Conservation (phyloP, 2,113 vertebrate species). For the Phyllostomus discolor region DNA sequence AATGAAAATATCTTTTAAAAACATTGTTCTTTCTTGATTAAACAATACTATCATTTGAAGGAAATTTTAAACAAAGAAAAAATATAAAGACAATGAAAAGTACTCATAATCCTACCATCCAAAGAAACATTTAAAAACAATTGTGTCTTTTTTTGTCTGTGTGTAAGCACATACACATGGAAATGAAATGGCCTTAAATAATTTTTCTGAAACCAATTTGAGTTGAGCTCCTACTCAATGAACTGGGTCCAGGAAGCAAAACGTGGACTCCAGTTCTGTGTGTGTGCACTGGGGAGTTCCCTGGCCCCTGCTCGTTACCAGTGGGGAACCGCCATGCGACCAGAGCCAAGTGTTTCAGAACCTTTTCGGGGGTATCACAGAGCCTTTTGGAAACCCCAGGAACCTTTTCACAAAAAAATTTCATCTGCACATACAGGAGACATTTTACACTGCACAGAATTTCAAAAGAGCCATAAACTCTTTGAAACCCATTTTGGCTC, state of each 20-base stretch:
- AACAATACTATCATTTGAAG: neutral
- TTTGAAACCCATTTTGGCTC: neutral
- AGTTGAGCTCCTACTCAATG: neutral
- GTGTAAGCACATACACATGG: neutral
- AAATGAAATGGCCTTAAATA: conserved; percentile 1
- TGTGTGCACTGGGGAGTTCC: too few relatives aligned
- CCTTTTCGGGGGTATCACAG: neutral
- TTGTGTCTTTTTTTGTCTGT: neutral
- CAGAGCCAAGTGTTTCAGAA: neutral
- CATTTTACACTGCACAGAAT: neutral
- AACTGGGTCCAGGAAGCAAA: neutral
- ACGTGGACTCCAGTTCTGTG: neutral
- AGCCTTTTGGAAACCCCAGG: neutral
- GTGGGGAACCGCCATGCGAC: neutral
- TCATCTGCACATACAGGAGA: neutral
- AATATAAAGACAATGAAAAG: neutral
- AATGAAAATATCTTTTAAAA: neutral
- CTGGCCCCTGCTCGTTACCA: neutral
- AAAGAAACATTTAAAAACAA: neutral
- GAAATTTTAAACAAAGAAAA: neutral
- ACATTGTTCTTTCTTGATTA: neutral
- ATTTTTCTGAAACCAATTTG: neutral
- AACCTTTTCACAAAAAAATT: neutral
- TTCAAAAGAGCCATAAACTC: neutral
- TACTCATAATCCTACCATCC: neutral